Evolutionary conservation across 2,888 invertebrate genomes (phyloP), one percentile per base, ranked within the genome.

Genomic region (Phengaris alcon): DNA sequence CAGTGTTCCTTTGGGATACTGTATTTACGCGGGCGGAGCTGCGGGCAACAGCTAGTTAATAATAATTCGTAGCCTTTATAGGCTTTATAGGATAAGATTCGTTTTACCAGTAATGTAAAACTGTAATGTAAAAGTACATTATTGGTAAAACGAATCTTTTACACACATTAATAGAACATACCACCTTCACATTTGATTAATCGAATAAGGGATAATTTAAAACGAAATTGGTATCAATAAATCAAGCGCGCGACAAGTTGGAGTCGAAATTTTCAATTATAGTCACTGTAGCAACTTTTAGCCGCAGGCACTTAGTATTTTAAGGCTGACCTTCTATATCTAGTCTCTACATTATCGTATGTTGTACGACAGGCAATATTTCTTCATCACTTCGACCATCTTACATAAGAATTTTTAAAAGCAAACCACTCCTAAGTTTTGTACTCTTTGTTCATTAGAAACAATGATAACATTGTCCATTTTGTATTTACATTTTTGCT

Each of bases 381-480:
- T 83, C 88, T 83, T 85, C 89, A 90, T 87, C 82, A 77, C 79
- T 80, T 79, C 82, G 82, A 83, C 84, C 86, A 85, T 86, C 84
- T 82, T 88, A 84, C 88, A 85, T 85, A 87, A 90, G 89, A 90
- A 88, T 87, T 87, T 35, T 88, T 81, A 83, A 85, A 85, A 84
- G 82, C 85, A 84, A 82, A 86, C 87, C 86, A 87, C 87, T 82
- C 82, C 77, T 35, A 75, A 78, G 80, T 80, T 83, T 75, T 75
- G 79, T 82, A 78, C 80, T 80, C 80, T 79, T 81, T 79, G 79
- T 83, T 82, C 80, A 75, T 75, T 80, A 79, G 81, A 85, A 88
- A 90, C 90, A 90, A 90, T 89, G 86, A 85, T 80, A 79, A 81
- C 81, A 81, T 82, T 85, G 85, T 84, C 79, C 77, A 76, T 79